phyloP scores from a whole-genome alignment of 2,797 vertebrate species.

The Melanotaenia maccullochi region DNA sequence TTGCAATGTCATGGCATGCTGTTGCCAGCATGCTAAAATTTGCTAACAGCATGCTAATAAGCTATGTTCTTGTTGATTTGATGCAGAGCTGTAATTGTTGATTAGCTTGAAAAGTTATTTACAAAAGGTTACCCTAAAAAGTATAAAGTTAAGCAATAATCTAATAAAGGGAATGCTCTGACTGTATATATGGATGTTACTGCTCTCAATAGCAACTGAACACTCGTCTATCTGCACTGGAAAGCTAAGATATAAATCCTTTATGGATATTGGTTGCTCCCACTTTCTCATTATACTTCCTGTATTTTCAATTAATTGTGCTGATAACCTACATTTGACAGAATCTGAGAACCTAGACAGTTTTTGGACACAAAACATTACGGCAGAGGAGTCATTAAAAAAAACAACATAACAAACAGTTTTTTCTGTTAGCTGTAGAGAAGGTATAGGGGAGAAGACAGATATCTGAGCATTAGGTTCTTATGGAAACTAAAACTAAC shows the following conservation, averaged over 20 bases:
- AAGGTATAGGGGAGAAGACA: too few relatives aligned
- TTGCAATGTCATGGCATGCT: neutral
- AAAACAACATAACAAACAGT: too few relatives aligned
- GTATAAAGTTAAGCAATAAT: neutral
- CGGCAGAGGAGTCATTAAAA: neutral
- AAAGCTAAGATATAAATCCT: neutral
- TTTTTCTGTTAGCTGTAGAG: neutral
- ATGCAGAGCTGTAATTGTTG: too few relatives aligned
- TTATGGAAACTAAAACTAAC: too few relatives aligned
- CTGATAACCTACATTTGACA: neutral
- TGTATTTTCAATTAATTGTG: neutral
- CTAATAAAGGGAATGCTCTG: neutral
- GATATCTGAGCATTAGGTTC: too few relatives aligned
- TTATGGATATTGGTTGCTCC: neutral
- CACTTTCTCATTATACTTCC: slow-evolving; percentile 18
- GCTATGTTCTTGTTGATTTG: too few relatives aligned
- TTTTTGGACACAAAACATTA: neutral
- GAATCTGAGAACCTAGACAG: neutral
- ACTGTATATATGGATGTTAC: neutral
- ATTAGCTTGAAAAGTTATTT: too few relatives aligned
- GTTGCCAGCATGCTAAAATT: neutral
- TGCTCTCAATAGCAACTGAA: neutral
- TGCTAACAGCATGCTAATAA: neutral
- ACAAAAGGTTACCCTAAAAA: neutral
- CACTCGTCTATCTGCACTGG: neutral